These are phyloP conservation scores for Cheilosia urbana DNA, from an alignment of 2,888 invertebrate species.

Conservation along the genomic window DNA sequence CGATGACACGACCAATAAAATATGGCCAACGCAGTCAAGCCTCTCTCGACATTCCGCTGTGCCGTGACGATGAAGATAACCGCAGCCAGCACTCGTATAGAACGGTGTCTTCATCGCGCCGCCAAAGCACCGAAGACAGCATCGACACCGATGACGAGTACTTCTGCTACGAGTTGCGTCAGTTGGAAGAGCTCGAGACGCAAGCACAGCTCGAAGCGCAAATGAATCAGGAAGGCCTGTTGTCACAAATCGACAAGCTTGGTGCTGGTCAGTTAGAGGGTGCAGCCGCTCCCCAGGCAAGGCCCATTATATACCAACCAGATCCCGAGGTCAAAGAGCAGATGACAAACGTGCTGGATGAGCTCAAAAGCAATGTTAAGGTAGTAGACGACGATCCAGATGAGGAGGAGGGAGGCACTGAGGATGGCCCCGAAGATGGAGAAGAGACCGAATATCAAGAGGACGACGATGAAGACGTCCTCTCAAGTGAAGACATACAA, in stretches of 20 bases:
- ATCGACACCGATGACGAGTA: constrained; percentile 97
- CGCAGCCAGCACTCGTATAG: constrained; percentile 94
- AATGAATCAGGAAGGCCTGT: constrained; percentile 76
- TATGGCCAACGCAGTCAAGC: constrained; percentile 86
- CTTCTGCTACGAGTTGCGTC: constrained; percentile 94
- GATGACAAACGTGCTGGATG: constrained; percentile 92
- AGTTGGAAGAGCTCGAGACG: constrained; percentile 93
- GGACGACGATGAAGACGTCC: constrained; percentile 4
- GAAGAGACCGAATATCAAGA: constrained; percentile 79
- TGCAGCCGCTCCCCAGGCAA: not conserved
- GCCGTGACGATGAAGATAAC: constrained; percentile 92
- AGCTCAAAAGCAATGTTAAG: constrained; percentile 89
- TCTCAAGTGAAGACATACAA: constrained; percentile 14
- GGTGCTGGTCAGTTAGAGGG: constrained; percentile 86
- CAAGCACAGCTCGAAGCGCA: constrained; percentile 87
- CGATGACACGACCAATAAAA: constrained; percentile 77
- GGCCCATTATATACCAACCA: constrained; percentile 84
- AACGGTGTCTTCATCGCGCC: constrained; percentile 93
- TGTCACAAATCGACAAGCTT: constrained; percentile 84
- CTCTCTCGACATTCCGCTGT: constrained; percentile 91
- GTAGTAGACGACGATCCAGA: constrained; percentile 80
- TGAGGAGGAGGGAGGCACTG: constrained; percentile 16
- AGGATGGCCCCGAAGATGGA: constrained; percentile 77
- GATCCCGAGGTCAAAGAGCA: constrained; percentile 90
- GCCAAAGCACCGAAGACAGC: constrained; percentile 96